phyloP scores from a whole-genome alignment of 2,113 vertebrate genomes.

The Hippocampus mohnikei region DNA sequence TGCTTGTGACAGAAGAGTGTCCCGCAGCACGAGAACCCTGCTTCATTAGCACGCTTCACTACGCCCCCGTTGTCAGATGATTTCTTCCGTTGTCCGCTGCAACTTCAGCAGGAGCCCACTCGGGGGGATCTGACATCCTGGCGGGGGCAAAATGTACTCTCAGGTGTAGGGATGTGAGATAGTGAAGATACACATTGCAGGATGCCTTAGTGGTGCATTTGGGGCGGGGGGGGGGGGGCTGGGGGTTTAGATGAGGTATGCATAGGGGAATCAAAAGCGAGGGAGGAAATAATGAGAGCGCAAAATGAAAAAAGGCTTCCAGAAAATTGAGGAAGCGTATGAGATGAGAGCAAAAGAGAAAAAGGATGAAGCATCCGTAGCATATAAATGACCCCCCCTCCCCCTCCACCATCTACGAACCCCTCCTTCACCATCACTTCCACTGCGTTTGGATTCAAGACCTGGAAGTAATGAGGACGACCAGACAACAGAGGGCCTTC shows the following conservation, averaged over 20 bases:
- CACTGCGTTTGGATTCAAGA: slow-evolving; percentile 40
- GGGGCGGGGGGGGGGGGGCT: not conserved
- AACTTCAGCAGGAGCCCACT: slow-evolving; percentile 21
- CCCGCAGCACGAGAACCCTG: slow-evolving; percentile 26
- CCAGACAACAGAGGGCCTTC: slow-evolving; percentile 54
- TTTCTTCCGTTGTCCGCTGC: not conserved
- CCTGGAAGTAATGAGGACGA: slow-evolving; percentile 58
- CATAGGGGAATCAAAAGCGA: not conserved
- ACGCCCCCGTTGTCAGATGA: slow-evolving; percentile 34
- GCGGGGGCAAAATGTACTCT: slow-evolving; percentile 21
- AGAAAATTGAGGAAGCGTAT: slow-evolving; percentile 32
- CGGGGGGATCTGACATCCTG: not conserved
- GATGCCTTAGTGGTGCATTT: not conserved
- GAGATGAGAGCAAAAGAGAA: slow-evolving; percentile 28
- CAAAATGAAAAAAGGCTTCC: slow-evolving; percentile 26
- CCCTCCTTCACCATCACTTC: slow-evolving; percentile 20
- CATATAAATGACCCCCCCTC: slow-evolving; percentile 53
- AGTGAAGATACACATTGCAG: slow-evolving; percentile 1
- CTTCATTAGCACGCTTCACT: slow-evolving; percentile 55
- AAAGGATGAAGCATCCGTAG: slow-evolving; percentile 38
- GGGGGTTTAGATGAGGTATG: not conserved
- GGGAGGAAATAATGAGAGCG: slow-evolving; percentile 34
- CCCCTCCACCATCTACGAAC: not conserved
- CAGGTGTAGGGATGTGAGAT: slow-evolving; percentile 22
- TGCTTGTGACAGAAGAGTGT: slow-evolving; percentile 50